These are phyloP conservation scores for Sinhomidia bicolor DNA, from an alignment of 2,888 invertebrate genomes.

Conservation along the genomic window DNA sequence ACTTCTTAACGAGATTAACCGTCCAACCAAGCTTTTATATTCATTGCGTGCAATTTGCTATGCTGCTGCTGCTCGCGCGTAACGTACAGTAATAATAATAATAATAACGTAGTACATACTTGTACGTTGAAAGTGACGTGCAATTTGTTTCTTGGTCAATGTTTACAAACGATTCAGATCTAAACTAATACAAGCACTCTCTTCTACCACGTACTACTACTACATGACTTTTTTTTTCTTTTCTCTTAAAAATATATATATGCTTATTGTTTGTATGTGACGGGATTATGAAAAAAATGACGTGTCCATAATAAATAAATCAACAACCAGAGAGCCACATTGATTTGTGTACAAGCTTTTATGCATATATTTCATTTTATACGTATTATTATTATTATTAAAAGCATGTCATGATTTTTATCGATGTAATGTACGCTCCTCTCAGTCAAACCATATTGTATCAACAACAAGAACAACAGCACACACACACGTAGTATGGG, in stretches of 20 bases:
- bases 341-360: slow-evolving; percentile 17
- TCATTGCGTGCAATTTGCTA: neutral
- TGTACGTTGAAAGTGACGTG: neutral
- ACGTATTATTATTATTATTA: too few relatives aligned
- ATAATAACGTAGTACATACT: too few relatives aligned
- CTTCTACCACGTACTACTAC: too few relatives aligned
- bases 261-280: too few relatives aligned
- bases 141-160: neutral
- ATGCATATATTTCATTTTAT: neutral
- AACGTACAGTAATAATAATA: neutral
- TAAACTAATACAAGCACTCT: too few relatives aligned
- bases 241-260: neutral
- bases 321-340: neutral
- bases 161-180: neutral
- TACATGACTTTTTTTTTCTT: neutral
- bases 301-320: slow-evolving; percentile 5
- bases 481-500: too few relatives aligned
- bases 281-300: neutral
- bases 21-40: neutral
- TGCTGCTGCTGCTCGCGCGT: neutral
- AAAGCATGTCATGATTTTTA: slow-evolving; percentile 17
- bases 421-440: neutral
- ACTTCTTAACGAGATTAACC: slow-evolving; percentile 31
- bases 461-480: too few relatives aligned
- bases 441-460: neutral